Percentiles rank a stretch among this genome's conserved stretches.
Conservation (phyloP, 2,113 vertebrate species). For the Holacanthus passer region DNA sequence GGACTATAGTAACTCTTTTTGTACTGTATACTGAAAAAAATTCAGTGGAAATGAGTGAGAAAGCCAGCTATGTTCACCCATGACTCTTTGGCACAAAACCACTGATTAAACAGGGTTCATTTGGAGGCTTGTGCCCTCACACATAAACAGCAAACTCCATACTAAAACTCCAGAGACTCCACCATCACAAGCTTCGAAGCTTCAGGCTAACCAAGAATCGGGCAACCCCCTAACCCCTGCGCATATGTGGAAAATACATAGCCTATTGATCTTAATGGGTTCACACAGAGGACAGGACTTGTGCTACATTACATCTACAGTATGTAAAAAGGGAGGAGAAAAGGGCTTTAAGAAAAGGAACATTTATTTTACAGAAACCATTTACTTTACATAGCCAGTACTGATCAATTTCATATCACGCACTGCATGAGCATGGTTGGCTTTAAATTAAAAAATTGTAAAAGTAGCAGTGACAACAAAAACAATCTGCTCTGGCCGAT, state of each 20-base stretch:
- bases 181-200: constrained; percentile 4
- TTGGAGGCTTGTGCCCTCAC: not conserved
- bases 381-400: constrained; percentile 1
- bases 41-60: not conserved
- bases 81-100: not conserved
- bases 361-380: constrained; percentile 76
- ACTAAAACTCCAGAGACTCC: not conserved
- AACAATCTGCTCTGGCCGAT: not conserved
- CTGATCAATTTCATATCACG: not conserved
- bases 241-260: constrained; percentile 25
- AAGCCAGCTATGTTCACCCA: not conserved
- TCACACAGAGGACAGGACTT: constrained; percentile 24
- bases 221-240: not conserved
- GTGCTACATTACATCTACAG: not conserved
- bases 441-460: constrained; percentile 32
- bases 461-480: not conserved
- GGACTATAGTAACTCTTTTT: not conserved
- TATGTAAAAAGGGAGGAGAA: not conserved
- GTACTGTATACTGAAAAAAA: too few species aligned
- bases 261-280: constrained; percentile 16
- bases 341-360: constrained; percentile 46
- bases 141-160: not conserved
- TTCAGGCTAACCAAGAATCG: not conserved
- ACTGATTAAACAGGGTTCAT: not conserved
- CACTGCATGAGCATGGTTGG: not conserved